Conservation (phyloP, 2,797 vertebrate genomes). For the Myotis myotis region DNA sequence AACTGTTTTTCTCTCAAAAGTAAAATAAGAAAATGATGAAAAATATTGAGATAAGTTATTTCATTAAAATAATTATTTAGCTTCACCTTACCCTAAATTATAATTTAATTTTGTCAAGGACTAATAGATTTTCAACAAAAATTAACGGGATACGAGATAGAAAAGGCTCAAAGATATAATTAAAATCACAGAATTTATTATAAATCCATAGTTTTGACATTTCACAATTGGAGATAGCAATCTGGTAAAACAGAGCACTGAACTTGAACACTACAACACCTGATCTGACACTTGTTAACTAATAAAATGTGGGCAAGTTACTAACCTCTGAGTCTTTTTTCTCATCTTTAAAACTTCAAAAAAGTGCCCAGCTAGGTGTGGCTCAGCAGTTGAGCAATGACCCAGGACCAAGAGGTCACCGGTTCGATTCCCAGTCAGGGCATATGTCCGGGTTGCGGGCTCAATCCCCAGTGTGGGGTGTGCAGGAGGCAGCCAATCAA, state of each 20-base stretch:
- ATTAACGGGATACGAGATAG: slow-evolving; percentile 38
- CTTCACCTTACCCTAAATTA: slow-evolving; percentile 18
- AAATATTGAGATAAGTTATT: slow-evolving; percentile 2
- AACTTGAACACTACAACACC: neutral
- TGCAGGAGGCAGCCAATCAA: no score
- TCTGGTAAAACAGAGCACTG: neutral
- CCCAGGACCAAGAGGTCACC: no score
- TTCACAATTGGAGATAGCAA: slow-evolving; percentile 11
- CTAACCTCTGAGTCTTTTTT: neutral
- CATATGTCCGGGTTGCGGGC: no score
- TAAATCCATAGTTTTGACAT: slow-evolving; percentile 22
- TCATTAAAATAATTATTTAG: slow-evolving; percentile 49
- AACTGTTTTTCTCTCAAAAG: slow-evolving; percentile 24
- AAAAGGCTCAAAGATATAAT: slow-evolving; percentile 12
- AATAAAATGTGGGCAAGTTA: neutral
- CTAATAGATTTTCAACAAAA: slow-evolving; percentile 32
- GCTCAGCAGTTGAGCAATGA: no score
- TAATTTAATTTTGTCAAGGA: slow-evolving; percentile 39
- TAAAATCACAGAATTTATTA: slow-evolving; percentile 47
- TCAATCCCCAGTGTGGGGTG: no score
- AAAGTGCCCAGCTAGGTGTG: no score
- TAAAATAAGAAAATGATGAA: slow-evolving; percentile 29
- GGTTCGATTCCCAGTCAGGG: no score
- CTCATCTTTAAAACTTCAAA: slow-evolving; percentile 50
- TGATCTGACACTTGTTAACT: slow-evolving; percentile 4